Evolutionary conservation across 2,113 vertebrate species (phyloP), one percentile per base, ranked within the genome.

Genomic region (Geococcyx californianus): DNA sequence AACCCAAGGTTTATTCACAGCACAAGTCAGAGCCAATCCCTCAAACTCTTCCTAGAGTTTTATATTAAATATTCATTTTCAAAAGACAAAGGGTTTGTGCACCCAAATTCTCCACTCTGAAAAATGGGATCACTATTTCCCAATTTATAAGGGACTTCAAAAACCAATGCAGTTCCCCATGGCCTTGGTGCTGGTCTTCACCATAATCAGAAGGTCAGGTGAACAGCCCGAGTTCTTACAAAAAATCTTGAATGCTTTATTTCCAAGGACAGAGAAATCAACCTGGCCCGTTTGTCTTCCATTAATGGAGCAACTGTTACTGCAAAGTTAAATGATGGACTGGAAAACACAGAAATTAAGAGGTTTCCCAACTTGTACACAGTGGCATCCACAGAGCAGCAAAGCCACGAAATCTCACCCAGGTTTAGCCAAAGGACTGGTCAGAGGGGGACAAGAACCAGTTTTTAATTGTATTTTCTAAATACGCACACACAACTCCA

Each of bases 161-260:
- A 58, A 40, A 54, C 25, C 34, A 34, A 7, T 0, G 8, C 19
- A 44, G 5, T 15, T 56, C 13, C 18, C 15, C 44, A 72, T 23
- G 10, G 18, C 26, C 19, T 31, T 26, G 25, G 6, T 0, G 3
- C 2, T 24, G 13, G 0, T 9, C 67, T 4, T 38, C 3, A 29
- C 7, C 69, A 56, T 16, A 45, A 45, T 13, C 63, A 54, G 47
- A 19, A 70, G 11, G 36, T 15, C 13, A 18, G 24, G 3, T 15
- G 34, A 42, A 54, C 19, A 54, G 12, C n/a, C n/a, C n/a, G n/a
- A n/a, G 16, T 19, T 79, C 38, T 40, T 13, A 38, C 3, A 23
- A 36, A 36, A 38, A 49, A 10, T 5, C 58, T 8, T 7, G 0
- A 34, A 26, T 19, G 1, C 3, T 29, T 4, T 19, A 0, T 8